These are phyloP conservation scores for Megalops atlanticus DNA, from an alignment of 2,113 vertebrate species.

Conservation along the genomic window DNA sequence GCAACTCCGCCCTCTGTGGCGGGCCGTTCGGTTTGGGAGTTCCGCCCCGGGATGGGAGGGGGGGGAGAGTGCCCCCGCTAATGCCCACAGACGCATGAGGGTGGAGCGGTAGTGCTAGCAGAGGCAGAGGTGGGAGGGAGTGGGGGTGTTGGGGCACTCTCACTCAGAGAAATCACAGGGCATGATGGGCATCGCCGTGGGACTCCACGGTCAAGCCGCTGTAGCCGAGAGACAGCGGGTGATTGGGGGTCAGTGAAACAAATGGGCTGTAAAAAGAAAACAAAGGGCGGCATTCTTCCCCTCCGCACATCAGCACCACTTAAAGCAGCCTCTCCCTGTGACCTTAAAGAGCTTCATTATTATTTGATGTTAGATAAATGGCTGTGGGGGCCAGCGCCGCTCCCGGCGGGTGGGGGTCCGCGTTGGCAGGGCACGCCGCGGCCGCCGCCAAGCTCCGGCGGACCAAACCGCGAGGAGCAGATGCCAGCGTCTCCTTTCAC, in stretches of 20 bases:
- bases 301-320: background rate
- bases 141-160: background rate
- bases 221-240: background rate
- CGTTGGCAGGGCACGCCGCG: background rate
- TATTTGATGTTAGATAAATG: conserved; percentile 17
- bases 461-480: background rate
- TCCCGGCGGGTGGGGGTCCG: background rate
- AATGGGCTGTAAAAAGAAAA: background rate
- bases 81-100: background rate
- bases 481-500: background rate
- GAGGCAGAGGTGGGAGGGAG: background rate
- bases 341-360: conserved; percentile 14
- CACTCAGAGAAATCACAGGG: background rate
- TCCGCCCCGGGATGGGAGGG: background rate
- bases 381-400: background rate
- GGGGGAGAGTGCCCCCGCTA: background rate
- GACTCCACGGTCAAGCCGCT: background rate
- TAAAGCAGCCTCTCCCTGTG: background rate
- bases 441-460: background rate
- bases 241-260: background rate
- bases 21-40: background rate
- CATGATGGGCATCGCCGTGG: background rate
- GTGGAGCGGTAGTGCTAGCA: background rate
- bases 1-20: background rate
- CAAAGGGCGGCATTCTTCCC: background rate